Conservation (phyloP, 2,888 invertebrate species). For the Strigamia maritima region DNA sequence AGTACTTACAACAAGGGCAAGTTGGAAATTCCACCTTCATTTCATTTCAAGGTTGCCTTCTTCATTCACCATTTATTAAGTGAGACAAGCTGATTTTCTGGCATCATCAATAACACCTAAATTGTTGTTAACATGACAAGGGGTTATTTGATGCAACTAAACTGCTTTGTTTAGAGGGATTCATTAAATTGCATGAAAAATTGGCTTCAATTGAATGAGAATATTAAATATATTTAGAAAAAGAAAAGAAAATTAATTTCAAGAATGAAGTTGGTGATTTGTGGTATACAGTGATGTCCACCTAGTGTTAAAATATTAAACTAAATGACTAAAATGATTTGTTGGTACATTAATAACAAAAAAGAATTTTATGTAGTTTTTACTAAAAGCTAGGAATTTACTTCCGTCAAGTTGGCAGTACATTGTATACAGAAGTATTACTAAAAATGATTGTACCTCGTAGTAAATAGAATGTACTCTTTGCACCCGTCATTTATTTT, state of each 20-base stretch:
- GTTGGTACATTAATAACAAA: no score
- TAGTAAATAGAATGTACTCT: no score
- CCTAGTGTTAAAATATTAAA: not conserved
- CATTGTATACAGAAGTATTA: no score
- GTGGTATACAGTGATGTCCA: not conserved
- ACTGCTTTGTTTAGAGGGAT: not conserved
- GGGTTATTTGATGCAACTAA: conserved; percentile 18
- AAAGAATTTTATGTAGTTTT: no score
- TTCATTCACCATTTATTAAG: conserved; percentile 22
- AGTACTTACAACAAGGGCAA: conserved; percentile 5
- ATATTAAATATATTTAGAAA: no score
- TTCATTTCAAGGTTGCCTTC: not conserved
- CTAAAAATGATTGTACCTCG: no score
- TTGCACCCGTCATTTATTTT: no score
- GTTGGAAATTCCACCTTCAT: conserved; percentile 21
- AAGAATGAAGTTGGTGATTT: no score
- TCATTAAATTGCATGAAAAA: not conserved
- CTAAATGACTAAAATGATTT: no score
- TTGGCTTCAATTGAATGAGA: not conserved
- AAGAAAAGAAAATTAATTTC: no score
- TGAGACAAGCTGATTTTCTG: conserved; percentile 11
- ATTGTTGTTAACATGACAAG: conserved; percentile 1
- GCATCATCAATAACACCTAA: conserved; percentile 12
- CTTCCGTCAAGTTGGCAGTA: no score
- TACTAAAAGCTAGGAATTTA: no score